These are phyloP conservation scores for Machimus atricapillus DNA, from an alignment of 2,888 invertebrate species.

Conservation along the genomic window DNA sequence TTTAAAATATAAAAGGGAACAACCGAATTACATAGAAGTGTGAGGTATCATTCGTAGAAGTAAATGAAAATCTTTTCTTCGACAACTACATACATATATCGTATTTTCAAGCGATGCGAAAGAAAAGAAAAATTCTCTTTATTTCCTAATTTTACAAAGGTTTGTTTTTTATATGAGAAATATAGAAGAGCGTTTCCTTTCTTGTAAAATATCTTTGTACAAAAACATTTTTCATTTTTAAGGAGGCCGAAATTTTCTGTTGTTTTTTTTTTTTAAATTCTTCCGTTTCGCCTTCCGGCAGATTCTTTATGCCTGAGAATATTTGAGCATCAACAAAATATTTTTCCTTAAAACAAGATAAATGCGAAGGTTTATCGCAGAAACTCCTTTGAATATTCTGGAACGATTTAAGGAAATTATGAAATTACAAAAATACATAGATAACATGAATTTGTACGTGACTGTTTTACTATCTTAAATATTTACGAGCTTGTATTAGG, in stretches of 20 bases:
- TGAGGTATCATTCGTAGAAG: too few relatives aligned
- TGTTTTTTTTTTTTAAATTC: neutral
- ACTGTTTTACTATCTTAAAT: neutral
- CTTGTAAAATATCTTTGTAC: too few relatives aligned
- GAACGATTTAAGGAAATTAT: neutral
- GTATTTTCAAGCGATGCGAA: too few relatives aligned
- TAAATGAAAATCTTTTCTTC: too few relatives aligned
- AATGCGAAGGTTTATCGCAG: neutral
- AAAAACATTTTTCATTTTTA: neutral
- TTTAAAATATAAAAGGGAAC: too few relatives aligned
- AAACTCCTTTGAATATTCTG: neutral
- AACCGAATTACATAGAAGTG: too few relatives aligned
- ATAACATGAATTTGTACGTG: neutral
- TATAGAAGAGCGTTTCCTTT: neutral
- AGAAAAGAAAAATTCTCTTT: too few relatives aligned
- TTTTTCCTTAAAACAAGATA: neutral
- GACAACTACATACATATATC: too few relatives aligned
- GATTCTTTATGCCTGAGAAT: neutral
- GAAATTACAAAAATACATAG: neutral
- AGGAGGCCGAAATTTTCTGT: too few relatives aligned
- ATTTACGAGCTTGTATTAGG: neutral
- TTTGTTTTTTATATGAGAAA: too few relatives aligned
- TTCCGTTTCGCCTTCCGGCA: neutral
- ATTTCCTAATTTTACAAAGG: too few relatives aligned
- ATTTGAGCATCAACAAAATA: neutral